Base-by-base conservation (phyloP, 2,113 vertebrate species). In the Chamaetylas fuelleborni region DNA sequence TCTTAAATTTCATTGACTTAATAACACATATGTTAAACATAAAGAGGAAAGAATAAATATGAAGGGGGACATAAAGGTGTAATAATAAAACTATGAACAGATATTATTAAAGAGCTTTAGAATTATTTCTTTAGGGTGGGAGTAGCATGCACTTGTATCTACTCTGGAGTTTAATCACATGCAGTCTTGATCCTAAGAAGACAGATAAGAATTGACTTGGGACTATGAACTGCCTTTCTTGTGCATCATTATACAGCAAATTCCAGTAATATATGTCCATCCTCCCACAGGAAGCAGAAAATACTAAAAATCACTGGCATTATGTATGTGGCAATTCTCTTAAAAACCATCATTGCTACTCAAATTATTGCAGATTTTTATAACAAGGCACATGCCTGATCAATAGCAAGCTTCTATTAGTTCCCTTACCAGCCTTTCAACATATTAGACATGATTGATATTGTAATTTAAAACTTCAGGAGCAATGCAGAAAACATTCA, bases 301-400 rank as follows among this genome's bases (percentile, higher is more conserved):
- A 90, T 54, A 76, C 67, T 82, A 69, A 66, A 93, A 91, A 95
- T 88, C 70, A n/a, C 33, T 47, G 26, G 15, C 24, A 73, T 95
- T 94, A 90, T 77, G 19, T 77, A 95, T 91, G 70, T 65, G 70
- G 62, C 50, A 80, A 77, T 90, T 90, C 90, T 87, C 54, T 93
- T 58, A 78, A 80, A 92, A 82, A 72, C 57, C 60, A 88, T 88
- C 62, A 82, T 80, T 93, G 66, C 74, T 70, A 24, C 84, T 82
- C 81, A 91, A 5, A 93, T 96, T 81, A 86, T 94, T 96, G 81
- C 81, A 80, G 66, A 82, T 91, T 79, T 73, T 89, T 81, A 72
- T 87, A 90, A 91, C 36, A 81, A 92, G 66, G 57, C 50, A 80
- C 62, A 50, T 82, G 47, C 26, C 45, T 91, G 81, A 86, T 91